Base-by-base conservation (phyloP, 2,113 vertebrate genomes). In the Vicugna pacos region DNA sequence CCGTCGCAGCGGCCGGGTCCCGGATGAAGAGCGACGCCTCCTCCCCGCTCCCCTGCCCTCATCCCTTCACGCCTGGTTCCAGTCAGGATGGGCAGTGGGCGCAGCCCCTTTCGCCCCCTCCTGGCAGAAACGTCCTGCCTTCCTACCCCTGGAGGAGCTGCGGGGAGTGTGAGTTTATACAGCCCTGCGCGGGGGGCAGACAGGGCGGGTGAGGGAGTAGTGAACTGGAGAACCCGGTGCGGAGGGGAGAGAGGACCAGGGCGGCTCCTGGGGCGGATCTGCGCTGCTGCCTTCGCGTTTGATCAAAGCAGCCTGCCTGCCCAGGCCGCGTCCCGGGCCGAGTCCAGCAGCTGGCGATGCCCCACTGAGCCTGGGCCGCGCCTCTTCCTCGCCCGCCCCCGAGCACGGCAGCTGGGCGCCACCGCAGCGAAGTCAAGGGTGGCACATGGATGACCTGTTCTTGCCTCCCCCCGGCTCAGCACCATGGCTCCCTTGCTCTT, bases 381-480 rank as follows among this genome's bases (percentile, higher is more conserved):
- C 35, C 32, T 52, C 4, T 42, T 42, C 38, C 38, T 42, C 38
- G 5, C 38, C 38, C 1, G 38, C 10, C 52, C 16, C 16, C 15
- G 4, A 19, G 4, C 30, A 5, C 46, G 2, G 7, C 12, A 7
- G 24, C 85, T 19, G 9, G 13, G 48, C 75, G 26, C 65, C 48
- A 10, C 5, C 3, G 5, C 12, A 0, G 30, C n/a, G 20, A 20
- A 3, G 54, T 10, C 28, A 11, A 32, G 12, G 3, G 30, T 0
- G 1, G 10, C n/a, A 0, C 1, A 0, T 6, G 14, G 24, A 54
- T 19, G 24, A 16, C 26, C 73, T 35, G 15, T 52, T n/a, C 15
- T 0, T 1, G 4, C 2, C 8, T 58, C 50, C 30, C 14, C 4
- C 0, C 15, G 3, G 3, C 42, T 88, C 19, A 1, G 5, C 28